phyloP scores from a whole-genome alignment of 2,797 vertebrate species.

The Hemibagrus guttatus region DNA sequence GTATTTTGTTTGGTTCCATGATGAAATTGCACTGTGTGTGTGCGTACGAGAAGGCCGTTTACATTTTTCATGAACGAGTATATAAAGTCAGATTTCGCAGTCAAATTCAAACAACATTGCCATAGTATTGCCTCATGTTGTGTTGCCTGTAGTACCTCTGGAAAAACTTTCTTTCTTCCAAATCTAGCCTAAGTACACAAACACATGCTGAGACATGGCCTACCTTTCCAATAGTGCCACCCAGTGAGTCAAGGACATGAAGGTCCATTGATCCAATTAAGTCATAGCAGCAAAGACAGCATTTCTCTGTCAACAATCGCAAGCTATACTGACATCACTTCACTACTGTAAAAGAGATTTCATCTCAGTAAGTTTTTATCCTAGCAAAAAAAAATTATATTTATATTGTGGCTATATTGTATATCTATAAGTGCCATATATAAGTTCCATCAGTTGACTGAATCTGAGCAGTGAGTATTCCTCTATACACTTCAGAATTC shows the following conservation, averaged over 20 bases:
- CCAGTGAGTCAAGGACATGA: neutral
- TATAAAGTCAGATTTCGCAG: neutral
- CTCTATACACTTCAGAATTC: neutral
- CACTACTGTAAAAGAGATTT: too few species aligned
- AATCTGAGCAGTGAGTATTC: neutral
- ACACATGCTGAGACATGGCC: neutral
- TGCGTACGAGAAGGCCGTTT: neutral
- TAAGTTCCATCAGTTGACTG: neutral
- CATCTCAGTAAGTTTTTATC: too few species aligned
- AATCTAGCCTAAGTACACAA: neutral
- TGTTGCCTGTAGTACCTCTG: neutral
- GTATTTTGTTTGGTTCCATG: neutral
- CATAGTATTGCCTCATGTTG: neutral
- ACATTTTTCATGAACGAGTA: neutral
- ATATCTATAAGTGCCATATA: too few species aligned
- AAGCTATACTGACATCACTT: neutral
- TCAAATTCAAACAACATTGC: neutral
- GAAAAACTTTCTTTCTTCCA: neutral
- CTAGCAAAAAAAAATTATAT: too few species aligned
- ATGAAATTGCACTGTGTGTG: neutral
- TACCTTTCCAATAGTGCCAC: neutral
- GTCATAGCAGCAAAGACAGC: neutral
- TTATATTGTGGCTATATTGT: too few species aligned
- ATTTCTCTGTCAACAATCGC: neutral
- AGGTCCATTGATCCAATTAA: neutral